phyloP scores from a whole-genome alignment of 2,113 vertebrate genomes.

The Microcebus ravelobensis region DNA sequence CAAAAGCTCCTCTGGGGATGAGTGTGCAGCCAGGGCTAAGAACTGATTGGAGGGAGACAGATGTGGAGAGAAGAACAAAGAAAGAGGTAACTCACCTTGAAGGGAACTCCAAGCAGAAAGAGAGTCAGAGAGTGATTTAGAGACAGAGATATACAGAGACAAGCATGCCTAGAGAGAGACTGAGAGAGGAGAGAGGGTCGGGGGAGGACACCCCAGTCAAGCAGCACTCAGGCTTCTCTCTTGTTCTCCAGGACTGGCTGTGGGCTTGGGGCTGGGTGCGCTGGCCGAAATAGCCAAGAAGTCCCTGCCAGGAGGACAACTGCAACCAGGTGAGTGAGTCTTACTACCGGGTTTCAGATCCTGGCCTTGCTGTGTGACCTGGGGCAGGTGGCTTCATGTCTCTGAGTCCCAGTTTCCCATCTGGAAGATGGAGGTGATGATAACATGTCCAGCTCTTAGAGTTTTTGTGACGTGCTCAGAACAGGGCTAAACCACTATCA shows the following conservation, averaged over 20 bases:
- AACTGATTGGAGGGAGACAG: not conserved
- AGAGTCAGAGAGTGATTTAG: not conserved
- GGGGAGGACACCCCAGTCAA: not conserved
- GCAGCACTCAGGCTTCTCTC: not conserved
- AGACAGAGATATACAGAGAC: not conserved
- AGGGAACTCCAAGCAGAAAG: not conserved
- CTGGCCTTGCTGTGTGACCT: not conserved
- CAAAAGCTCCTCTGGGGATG: not conserved
- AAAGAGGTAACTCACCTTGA: not conserved
- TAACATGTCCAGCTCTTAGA: not conserved
- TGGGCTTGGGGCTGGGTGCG: slow-evolving; percentile 90
- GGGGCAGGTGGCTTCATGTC: not conserved
- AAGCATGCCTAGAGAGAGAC: not conserved
- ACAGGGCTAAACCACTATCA: not conserved
- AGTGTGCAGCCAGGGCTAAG: not conserved
- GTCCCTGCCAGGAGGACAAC: slow-evolving; percentile 85
- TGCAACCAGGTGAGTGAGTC: slow-evolving; percentile 81
- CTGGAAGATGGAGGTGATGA: not conserved
- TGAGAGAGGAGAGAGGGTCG: not conserved
- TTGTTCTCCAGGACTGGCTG: slow-evolving; percentile 87
- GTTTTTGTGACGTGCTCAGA: not conserved
- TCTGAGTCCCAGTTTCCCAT: not conserved
- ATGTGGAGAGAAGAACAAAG: not conserved
- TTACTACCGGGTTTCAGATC: not conserved
- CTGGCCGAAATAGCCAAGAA: slow-evolving; percentile 91